Percentiles rank a stretch among this genome's conserved stretches.
Conservation (phyloP, 2,113 vertebrate genomes). For the Sarotherodon lohbergeri region DNA sequence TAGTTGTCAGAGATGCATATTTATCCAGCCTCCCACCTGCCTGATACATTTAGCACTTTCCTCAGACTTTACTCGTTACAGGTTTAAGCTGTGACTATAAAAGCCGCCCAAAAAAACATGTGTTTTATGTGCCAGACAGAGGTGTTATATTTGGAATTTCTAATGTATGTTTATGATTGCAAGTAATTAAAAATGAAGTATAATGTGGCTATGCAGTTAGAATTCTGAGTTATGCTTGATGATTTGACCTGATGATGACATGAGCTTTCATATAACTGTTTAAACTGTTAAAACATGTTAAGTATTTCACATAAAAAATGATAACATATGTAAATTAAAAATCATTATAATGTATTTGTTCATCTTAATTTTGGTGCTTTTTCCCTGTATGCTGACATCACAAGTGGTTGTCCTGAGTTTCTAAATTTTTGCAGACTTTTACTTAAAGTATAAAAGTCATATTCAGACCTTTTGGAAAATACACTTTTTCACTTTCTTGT, state of each 20-base stretch:
- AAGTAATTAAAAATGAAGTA: not conserved
- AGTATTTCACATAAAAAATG: not conserved
- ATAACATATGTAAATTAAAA: not conserved
- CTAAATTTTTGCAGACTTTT: not conserved
- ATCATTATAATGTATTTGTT: not conserved
- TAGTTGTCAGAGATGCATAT: slow-evolving; percentile 2
- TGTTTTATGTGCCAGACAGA: not conserved
- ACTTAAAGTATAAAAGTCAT: not conserved
- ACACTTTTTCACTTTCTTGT: not conserved
- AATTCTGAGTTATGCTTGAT: not conserved
- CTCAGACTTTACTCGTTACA: not conserved
- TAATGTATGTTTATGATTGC: not conserved
- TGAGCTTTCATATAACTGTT: not conserved
- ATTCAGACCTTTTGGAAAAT: not conserved
- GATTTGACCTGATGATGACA: not conserved
- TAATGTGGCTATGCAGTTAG: not conserved
- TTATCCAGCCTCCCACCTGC: not conserved
- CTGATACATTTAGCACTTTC: not conserved
- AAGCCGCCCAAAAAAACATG: not conserved
- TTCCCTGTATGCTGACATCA: not conserved
- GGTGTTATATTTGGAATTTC: not conserved
- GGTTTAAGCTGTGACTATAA: not conserved
- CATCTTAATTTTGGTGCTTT: not conserved
- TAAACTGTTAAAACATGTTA: not conserved
- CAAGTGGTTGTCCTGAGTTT: not conserved